These are phyloP conservation scores for Pelecanoides urinatrix DNA, from an alignment of 2,113 vertebrate genomes.

Conservation along the genomic window DNA sequence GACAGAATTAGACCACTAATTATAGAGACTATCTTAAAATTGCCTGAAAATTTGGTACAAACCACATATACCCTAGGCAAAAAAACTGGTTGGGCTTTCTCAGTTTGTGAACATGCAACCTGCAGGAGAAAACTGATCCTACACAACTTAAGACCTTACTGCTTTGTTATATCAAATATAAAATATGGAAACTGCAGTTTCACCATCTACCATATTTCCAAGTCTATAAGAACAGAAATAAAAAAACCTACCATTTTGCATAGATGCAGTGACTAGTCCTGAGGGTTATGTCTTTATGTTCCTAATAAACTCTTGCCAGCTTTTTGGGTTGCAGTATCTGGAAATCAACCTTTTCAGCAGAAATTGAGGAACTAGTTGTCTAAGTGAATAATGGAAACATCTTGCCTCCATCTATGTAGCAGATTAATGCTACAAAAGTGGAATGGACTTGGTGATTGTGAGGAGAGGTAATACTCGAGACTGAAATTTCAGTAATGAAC, in stretches of 20 bases:
- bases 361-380: conserved; percentile 50
- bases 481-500: conserved; percentile 57
- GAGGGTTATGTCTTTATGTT: background rate
- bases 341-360: conserved; percentile 54
- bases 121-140: background rate
- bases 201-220: background rate
- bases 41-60: conserved; percentile 26
- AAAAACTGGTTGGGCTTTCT: background rate
- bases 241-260: background rate
- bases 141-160: background rate
- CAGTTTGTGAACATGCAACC: background rate
- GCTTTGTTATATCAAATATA: background rate
- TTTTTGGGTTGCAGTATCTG: conserved; percentile 10
- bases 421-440: conserved; percentile 56
- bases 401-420: background rate
- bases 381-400: conserved; percentile 52
- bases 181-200: background rate
- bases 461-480: conserved; percentile 42
- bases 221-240: background rate
- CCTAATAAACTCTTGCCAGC: conserved; percentile 3
- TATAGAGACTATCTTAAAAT: conserved; percentile 41
- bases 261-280: background rate
- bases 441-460: conserved; percentile 6
- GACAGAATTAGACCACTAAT: conserved; percentile 58
- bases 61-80: background rate